Base-by-base conservation (phyloP, 2,797 vertebrate species). In the Sebastes cheni region DNA sequence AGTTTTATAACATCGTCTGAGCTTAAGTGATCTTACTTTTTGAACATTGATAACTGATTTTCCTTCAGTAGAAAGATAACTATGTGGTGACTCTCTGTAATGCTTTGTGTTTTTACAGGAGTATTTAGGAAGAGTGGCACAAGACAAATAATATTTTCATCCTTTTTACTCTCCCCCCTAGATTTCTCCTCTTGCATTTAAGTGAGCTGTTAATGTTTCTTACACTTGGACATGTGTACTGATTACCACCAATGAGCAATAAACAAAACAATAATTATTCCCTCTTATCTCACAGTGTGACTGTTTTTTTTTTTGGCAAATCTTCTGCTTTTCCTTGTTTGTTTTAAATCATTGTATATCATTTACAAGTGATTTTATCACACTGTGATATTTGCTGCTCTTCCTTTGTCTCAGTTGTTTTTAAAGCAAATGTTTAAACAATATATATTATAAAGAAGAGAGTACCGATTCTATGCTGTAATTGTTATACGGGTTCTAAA, bases 1-100 rank as follows among this genome's bases (percentile, higher is more conserved):
- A 68, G 30, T 86, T 88, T 78, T 67, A 77, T 75, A 82, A 82
- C 61, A 68, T 74, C 22, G 46, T 69, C 60, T 25, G 18, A 82
- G 60, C 46, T 46, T 67, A 34, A 81, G 70, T 72, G 72, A 30
- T 80, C 11, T 30, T 27, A 72, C 36, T 67, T 76, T 79, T 72
- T 2, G 12, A 61, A 64, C 80, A 60, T 64, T 59, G 36, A 81
- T 68, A 34, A 60, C 50, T 1, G 39, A 58, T 75, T 72, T 83
- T 64, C 29, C 29, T 59, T 70, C 34, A 25, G 25, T 25, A 25
- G 25, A 25, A 25, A 25, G 25, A 25, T 25, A 25, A 25, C 25
- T 25, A 25, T 25, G 25, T 25, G 25, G 25, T 25, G 25, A 25
- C 25, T 25, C 25, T 25, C 25, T 25, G 25, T 25, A 25, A 25